Evolutionary conservation across 2,113 vertebrate genomes (phyloP).

Genomic region (Charina bottae): DNA sequence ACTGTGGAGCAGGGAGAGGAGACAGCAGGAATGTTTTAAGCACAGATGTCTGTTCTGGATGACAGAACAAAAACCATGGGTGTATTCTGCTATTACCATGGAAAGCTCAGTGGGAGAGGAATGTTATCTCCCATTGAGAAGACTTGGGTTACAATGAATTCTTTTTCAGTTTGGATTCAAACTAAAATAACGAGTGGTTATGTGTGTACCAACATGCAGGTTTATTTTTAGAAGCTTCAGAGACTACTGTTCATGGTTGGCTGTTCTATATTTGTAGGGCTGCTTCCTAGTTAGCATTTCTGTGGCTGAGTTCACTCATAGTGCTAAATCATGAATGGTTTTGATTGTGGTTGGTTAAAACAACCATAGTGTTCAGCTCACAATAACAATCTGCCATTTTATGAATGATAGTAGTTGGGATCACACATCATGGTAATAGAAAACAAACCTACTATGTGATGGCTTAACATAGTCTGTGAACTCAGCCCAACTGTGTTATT

Average conservation of each 20-base stretch:
- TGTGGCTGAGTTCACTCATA: neutral
- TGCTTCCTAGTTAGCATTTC: neutral
- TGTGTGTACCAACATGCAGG: neutral
- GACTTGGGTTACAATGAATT: neutral
- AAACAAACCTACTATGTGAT: neutral
- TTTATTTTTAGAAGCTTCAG: neutral
- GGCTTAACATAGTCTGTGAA: neutral
- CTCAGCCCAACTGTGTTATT: too few species aligned
- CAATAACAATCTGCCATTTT: neutral
- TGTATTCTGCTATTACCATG: neutral
- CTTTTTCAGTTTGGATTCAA: neutral
- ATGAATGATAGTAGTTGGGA: neutral
- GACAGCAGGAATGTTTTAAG: neutral
- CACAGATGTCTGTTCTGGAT: neutral
- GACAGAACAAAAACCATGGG: slow-evolving; percentile 20
- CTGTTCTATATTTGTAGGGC: neutral
- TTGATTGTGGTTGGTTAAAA: neutral
- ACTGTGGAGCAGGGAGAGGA: neutral
- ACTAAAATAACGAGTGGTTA: too few species aligned
- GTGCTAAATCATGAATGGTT: neutral
- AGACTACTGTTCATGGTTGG: neutral
- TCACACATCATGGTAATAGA: neutral
- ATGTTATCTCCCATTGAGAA: neutral
- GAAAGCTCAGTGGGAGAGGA: neutral
- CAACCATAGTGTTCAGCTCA: neutral